These are phyloP conservation scores for Ridgeia piscesae DNA, from an alignment of 1,140 invertebrate genomes.

Conservation along the genomic window DNA sequence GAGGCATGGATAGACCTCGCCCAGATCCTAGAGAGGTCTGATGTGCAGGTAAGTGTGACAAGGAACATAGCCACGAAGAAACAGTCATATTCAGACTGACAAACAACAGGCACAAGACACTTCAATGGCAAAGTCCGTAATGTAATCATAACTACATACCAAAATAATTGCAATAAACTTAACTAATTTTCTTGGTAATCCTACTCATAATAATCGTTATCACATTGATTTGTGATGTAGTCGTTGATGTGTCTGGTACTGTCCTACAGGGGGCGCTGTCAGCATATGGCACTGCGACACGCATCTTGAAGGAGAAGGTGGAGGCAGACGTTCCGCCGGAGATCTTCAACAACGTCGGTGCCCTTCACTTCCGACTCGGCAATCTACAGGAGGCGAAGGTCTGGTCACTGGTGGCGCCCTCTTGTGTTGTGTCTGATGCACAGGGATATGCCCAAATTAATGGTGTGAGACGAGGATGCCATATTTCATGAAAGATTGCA, in stretches of 20 bases:
- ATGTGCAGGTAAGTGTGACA: slow-evolving; percentile 64
- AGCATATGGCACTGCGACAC: slow-evolving; percentile 91
- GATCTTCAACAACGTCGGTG: slow-evolving; percentile 96
- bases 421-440: not conserved
- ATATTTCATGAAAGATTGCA: not conserved
- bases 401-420: not conserved
- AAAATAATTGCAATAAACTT: too few species aligned
- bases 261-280: slow-evolving; percentile 69
- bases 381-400: slow-evolving; percentile 59
- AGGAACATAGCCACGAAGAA: too few species aligned
- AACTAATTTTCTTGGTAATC: too few species aligned
- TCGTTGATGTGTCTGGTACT: not conserved
- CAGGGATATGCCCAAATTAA: not conserved
- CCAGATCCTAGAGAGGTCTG: slow-evolving; percentile 94
- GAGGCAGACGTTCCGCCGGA: slow-evolving; percentile 94
- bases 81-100: too few species aligned
- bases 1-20: slow-evolving; percentile 99
- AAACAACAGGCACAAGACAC: too few species aligned
- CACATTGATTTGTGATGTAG: too few species aligned
- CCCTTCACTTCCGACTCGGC: slow-evolving; percentile 76
- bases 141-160: too few species aligned
- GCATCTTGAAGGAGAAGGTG: slow-evolving; percentile 89
- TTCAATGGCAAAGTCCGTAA: too few species aligned
- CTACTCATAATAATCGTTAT: too few species aligned
- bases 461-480: not conserved